phyloP scores from a whole-genome alignment of 1,140 invertebrate species.

The Aethina tumida region DNA sequence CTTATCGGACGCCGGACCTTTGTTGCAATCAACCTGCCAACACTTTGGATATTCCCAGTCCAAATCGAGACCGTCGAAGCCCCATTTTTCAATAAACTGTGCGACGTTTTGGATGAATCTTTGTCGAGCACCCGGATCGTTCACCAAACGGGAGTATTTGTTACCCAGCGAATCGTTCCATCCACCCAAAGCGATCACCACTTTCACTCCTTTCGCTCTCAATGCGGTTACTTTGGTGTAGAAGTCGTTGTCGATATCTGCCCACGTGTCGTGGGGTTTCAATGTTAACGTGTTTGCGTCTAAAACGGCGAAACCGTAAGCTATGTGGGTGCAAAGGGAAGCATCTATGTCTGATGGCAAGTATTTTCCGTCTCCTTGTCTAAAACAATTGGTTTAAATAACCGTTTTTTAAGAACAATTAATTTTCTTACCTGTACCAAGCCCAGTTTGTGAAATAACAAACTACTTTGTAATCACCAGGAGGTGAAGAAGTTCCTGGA shows the following conservation, averaged over 20 bases:
- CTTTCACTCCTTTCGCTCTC: constrained; percentile 51
- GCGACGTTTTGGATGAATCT: constrained; percentile 49
- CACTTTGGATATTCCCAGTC: constrained; percentile 66
- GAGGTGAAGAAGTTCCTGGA: constrained; percentile 2
- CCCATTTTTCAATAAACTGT: constrained; percentile 51
- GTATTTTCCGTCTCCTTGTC: constrained; percentile 54
- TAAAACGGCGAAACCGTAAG: constrained; percentile 62
- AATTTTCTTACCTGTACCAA: constrained; percentile 46
- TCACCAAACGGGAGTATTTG: constrained; percentile 52
- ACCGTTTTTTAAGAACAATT: constrained; percentile 3
- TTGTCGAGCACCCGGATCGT: constrained; percentile 42
- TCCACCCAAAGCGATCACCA: constrained; percentile 60
- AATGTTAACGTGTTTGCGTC: constrained; percentile 44
- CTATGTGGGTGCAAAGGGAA: constrained; percentile 60
- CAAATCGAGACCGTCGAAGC: constrained; percentile 59
- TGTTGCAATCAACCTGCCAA: constrained; percentile 47
- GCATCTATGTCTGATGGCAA: constrained; percentile 54
- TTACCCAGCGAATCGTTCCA: constrained; percentile 57
- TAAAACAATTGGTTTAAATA: constrained; percentile 22
- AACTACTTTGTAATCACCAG: constrained; percentile 44
- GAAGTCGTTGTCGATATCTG: constrained; percentile 59
- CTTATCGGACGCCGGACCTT: constrained; percentile 67
- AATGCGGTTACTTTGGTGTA: constrained; percentile 51
- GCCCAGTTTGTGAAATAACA: constrained; percentile 73
- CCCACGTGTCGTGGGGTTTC: constrained; percentile 51